These are phyloP conservation scores for Callithrix jacchus DNA, from an alignment of 2,113 vertebrate species.

Conservation along the genomic window DNA sequence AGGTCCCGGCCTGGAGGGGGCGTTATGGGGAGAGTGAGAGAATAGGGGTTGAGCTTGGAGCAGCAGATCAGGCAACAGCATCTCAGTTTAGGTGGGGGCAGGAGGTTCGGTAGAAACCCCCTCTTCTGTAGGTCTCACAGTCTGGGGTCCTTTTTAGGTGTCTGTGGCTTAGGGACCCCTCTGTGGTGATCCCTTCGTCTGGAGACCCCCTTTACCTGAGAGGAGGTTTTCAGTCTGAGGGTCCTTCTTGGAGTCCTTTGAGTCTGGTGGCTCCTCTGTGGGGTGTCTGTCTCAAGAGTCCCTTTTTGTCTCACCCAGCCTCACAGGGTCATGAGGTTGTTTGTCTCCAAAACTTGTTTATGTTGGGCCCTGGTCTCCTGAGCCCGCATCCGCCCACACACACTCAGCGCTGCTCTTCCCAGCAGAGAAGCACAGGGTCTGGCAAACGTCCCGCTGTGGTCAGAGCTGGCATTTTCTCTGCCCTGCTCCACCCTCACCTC, in stretches of 20 bases:
- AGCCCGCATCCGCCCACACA: neutral
- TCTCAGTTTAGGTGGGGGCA: neutral
- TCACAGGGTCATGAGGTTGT: neutral
- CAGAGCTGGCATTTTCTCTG: neutral
- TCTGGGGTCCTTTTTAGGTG: neutral
- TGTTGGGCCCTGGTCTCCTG: neutral
- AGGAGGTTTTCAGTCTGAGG: neutral
- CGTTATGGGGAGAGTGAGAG: neutral
- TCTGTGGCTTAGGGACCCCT: neutral
- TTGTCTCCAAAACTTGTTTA: slow-evolving; percentile 6
- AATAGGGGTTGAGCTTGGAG: neutral
- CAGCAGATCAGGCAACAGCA: neutral
- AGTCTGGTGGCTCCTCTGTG: neutral
- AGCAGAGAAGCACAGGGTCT: neutral
- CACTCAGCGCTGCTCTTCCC: neutral
- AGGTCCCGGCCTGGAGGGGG: neutral
- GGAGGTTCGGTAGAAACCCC: neutral
- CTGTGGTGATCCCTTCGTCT: neutral
- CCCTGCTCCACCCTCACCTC: neutral
- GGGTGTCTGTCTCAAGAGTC: neutral
- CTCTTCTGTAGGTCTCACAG: neutral
- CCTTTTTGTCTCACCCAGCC: neutral
- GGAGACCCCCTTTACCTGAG: neutral
- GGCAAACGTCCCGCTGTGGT: neutral
- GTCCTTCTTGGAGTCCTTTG: neutral